phyloP scores from a whole-genome alignment of 1,140 invertebrate genomes.

The Aculops lycopersici region DNA sequence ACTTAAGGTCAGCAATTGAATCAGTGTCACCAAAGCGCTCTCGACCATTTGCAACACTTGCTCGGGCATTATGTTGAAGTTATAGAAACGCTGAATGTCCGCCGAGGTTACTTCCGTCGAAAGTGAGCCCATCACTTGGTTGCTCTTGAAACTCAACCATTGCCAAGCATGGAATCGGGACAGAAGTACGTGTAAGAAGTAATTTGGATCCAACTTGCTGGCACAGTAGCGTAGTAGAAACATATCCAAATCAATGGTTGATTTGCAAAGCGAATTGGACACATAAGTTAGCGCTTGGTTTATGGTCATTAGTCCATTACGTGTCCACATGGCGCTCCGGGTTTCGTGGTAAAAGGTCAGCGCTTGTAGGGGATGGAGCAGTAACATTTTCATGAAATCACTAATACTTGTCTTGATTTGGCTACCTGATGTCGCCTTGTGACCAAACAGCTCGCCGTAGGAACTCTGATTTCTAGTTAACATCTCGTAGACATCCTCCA shows the following conservation, averaged over 20 bases:
- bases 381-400: not conserved
- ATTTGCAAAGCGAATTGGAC: conserved; percentile 90
- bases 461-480: conserved; percentile 26
- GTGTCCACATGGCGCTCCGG: conserved; percentile 62
- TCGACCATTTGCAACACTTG: conserved; percentile 52
- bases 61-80: conserved; percentile 27
- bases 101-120: too few relatives aligned
- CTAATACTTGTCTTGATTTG: not conserved
- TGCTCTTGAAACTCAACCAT: conserved; percentile 24
- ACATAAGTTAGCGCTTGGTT: conserved; percentile 96
- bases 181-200: conserved; percentile 50
- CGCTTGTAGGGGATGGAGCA: conserved; percentile 44
- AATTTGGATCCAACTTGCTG: conserved; percentile 44
- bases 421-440: not conserved
- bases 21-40: conserved; percentile 56
- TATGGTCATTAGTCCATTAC: conserved; percentile 84
- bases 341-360: conserved; percentile 83
- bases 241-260: conserved; percentile 82
- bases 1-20: conserved; percentile 36
- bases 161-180: conserved; percentile 59
- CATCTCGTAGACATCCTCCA: conserved; percentile 30
- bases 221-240: conserved; percentile 73
- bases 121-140: conserved; percentile 22
- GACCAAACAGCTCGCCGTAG: not conserved
- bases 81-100: conserved; percentile 6